Percentiles rank a stretch among this genome's conserved stretches.
Evolutionary conservation across 2,888 invertebrate species (phyloP).

Genomic region (Oxystoma pomonae): DNA sequence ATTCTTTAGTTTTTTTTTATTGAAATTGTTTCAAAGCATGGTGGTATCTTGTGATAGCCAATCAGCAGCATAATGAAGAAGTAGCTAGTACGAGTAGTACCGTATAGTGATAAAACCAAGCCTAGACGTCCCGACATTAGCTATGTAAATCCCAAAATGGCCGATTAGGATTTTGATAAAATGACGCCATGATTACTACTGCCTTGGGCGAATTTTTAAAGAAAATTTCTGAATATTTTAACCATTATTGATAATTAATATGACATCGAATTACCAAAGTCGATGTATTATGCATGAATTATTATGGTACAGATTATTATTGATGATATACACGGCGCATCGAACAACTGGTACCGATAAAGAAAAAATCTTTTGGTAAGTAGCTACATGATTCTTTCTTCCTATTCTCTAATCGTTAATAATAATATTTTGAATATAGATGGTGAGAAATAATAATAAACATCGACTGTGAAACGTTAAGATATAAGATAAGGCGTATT

Average conservation of each 20-base stretch:
- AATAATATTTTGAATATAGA: neutral
- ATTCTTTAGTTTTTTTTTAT: no score
- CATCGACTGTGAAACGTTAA: neutral
- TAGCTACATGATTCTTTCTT: neutral
- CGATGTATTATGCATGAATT: constrained; percentile 13
- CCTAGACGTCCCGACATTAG: neutral
- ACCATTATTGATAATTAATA: constrained; percentile 16
- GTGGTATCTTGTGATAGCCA: no score
- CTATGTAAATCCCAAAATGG: neutral
- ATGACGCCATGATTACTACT: constrained; percentile 7
- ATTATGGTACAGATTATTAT: neutral
- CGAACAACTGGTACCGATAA: neutral
- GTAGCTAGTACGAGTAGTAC: no score
- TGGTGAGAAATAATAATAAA: neutral
- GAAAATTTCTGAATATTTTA: constrained; percentile 18
- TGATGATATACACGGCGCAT: neutral
- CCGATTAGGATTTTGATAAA: neutral
- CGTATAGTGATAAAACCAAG: neutral
- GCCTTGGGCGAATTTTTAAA: constrained; percentile 9
- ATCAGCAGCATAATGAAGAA: no score
- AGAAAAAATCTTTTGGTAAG: neutral
- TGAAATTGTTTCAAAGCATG: no score
- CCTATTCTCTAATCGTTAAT: neutral
- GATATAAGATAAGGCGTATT: neutral
- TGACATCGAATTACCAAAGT: constrained; percentile 16